These are phyloP conservation scores for Terrapene triunguis DNA, from an alignment of 2,113 vertebrate species.

Conservation along the genomic window DNA sequence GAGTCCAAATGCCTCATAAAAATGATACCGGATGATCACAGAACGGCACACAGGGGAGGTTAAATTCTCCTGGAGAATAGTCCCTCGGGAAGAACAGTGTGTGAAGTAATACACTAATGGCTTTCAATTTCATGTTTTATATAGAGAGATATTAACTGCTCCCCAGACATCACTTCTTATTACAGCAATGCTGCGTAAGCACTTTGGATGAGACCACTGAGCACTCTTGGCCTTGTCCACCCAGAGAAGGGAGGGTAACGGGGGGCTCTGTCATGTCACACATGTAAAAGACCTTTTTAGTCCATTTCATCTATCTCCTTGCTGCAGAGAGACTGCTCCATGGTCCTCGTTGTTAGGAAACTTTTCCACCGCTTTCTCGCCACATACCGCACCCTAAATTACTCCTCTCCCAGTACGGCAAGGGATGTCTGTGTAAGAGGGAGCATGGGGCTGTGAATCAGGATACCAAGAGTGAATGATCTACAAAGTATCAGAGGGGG, in stretches of 20 bases:
- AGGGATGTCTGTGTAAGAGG: slow-evolving; percentile 12
- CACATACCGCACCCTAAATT: slow-evolving; percentile 33
- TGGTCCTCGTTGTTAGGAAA: neutral
- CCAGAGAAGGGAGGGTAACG: neutral
- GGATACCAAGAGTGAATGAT: slow-evolving; percentile 14
- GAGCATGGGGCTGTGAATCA: slow-evolving; percentile 3
- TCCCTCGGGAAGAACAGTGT: slow-evolving; percentile 79
- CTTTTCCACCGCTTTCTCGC: neutral
- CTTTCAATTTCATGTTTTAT: slow-evolving; percentile 80
- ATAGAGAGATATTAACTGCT: slow-evolving; percentile 77
- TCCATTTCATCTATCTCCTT: neutral
- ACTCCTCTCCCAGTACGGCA: neutral
- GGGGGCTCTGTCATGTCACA: neutral
- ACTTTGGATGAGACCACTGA: slow-evolving; percentile 51
- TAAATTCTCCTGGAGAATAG: slow-evolving; percentile 74
- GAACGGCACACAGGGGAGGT: slow-evolving; percentile 69
- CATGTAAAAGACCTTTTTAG: neutral
- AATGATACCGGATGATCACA: slow-evolving; percentile 77
- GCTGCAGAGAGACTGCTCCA: neutral
- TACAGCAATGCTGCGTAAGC: slow-evolving; percentile 68
- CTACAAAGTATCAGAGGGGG: neutral
- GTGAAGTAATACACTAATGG: slow-evolving; percentile 79
- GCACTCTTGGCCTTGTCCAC: neutral
- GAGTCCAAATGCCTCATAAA: slow-evolving; percentile 81
- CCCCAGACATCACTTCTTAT: slow-evolving; percentile 73